Evolutionary conservation across 2,888 invertebrate species (phyloP).

Genomic region (Lathronympha strigana): DNA sequence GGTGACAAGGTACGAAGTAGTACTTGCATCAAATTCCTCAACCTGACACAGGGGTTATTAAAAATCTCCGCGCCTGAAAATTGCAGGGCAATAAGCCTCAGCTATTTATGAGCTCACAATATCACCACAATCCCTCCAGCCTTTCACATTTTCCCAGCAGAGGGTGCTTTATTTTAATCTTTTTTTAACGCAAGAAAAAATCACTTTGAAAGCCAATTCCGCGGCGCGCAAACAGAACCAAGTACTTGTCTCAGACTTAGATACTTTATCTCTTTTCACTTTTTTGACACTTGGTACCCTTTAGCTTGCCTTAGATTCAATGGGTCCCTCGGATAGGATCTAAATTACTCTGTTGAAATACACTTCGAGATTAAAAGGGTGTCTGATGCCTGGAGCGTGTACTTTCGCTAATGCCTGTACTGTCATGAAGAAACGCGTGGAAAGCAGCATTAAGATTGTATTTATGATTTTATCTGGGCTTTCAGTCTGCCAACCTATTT

Average conservation of each 20-base stretch:
- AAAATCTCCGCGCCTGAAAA: neutral
- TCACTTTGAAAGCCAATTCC: conserved; percentile 46
- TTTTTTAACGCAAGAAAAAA: conserved; percentile 42
- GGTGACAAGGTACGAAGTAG: no score
- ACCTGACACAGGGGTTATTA: neutral
- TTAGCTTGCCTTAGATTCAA: conserved; percentile 67
- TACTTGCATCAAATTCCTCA: neutral
- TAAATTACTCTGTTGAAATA: conserved; percentile 77
- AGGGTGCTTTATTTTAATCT: conserved; percentile 28
- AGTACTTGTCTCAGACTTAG: conserved; percentile 56
- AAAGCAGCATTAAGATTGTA: conserved; percentile 28
- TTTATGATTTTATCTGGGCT: conserved; percentile 9
- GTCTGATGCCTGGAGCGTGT: conserved; percentile 71
- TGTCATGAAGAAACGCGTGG: conserved; percentile 26
- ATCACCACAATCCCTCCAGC: conserved; percentile 16
- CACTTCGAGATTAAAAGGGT: conserved; percentile 80
- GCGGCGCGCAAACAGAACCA: conserved; percentile 28
- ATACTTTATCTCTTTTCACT: conserved; percentile 62
- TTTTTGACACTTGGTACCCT: conserved; percentile 69
- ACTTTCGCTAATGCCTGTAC: conserved; percentile 46
- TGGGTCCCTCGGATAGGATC: conserved; percentile 74
- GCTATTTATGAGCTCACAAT: conserved; percentile 13
- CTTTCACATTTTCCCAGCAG: conserved; percentile 11
- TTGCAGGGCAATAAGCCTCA: neutral
- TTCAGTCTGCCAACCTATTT: no score